Base-by-base conservation (phyloP, 2,797 vertebrate species). In the Pipistrellus pygmaeus region DNA sequence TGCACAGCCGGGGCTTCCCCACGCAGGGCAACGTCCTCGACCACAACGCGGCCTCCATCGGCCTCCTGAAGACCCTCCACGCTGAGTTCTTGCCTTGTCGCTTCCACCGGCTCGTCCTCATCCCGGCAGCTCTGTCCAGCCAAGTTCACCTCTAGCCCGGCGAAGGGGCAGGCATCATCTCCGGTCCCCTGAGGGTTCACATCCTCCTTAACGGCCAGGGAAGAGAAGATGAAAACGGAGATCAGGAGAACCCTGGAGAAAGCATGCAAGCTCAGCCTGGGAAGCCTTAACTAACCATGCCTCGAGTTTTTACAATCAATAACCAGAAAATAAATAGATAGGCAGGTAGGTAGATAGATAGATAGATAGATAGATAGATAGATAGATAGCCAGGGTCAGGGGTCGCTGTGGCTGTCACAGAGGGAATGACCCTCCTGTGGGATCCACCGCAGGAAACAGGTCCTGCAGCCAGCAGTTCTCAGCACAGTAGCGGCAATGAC, bases 61-160 rank as follows among this genome's bases (percentile, higher is more conserved):
- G 18, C 68, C 84, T 97, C 27, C 51, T 96, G 25, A 96, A 96
- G 91, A 92, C 85, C 10, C 0, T 97, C 32, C 23, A 66, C 0
- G 87, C 71, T 3, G 77, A 69, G 15, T 96, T 97, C 83, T 80
- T 98, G 82, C 95, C 97, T 51, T 97, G 96, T 72, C 90, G 71
- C 0, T 98, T 97, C 75, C 77, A 97, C 1, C 94, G 97, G 80
- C 89, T 98, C 81, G 96, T 97, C 87, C 97, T 97, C 9, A 98
- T 88, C 17, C 97, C 96, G n/a, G 30, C 15, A 1, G 0, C 53
- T 95, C 94, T 93, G 30, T 94, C 96, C 83, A 15, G n/a, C 8
- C 44, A 82, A 27, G 20, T 46, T 91, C 23, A 4, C 35, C 68
- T 35, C 32, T 96, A 97, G 71, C 9, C 62, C 38, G 44, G 13